These are phyloP conservation scores for Sebastes itinus DNA, from an alignment of 2,797 vertebrate genomes.

Conservation along the genomic window DNA sequence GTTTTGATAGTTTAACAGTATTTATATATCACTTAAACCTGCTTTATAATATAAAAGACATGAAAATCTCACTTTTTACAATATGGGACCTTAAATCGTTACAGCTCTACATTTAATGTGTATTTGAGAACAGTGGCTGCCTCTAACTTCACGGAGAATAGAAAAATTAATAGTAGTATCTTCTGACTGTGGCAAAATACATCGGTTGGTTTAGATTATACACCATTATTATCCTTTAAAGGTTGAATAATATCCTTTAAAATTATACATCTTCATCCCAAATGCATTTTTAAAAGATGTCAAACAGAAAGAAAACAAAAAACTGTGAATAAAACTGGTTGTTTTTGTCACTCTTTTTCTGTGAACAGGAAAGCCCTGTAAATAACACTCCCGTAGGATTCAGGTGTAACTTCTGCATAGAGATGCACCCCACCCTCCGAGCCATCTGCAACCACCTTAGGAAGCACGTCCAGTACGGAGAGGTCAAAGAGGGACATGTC, in stretches of 20 bases:
- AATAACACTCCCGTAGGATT: conserved; percentile 88
- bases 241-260: not conserved
- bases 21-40: too few relatives aligned
- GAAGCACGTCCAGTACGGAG: conserved; percentile 96
- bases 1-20: too few relatives aligned
- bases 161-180: not conserved
- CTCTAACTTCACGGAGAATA: not conserved
- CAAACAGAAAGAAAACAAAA: not conserved
- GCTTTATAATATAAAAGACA: too few relatives aligned
- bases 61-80: too few relatives aligned
- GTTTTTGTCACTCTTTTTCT: not conserved
- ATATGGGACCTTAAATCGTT: too few relatives aligned
- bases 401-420: conserved; percentile 97
- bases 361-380: conserved; percentile 64
- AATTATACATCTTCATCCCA: not conserved
- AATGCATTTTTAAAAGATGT: not conserved
- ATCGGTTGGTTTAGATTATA: not conserved
- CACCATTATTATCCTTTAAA: not conserved
- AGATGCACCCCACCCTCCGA: conserved; percentile 95
- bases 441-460: conserved; percentile 99
- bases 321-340: not conserved
- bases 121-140: not conserved
- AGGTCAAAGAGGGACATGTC: conserved; percentile 87
- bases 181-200: not conserved
- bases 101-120: not conserved